phyloP scores from a whole-genome alignment of 2,888 invertebrate genomes.

The Tryphoninae sp. region DNA sequence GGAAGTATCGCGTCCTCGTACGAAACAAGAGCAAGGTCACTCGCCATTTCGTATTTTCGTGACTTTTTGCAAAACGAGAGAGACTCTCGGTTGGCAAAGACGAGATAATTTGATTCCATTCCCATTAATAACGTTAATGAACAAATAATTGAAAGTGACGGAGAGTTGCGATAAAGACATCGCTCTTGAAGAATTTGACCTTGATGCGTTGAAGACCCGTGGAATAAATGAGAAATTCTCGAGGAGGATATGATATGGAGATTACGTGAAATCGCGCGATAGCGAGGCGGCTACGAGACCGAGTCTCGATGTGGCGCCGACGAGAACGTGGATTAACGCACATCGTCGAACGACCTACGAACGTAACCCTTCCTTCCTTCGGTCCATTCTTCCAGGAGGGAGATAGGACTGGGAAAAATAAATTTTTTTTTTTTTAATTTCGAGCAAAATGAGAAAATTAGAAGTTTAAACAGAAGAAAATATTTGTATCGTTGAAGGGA shows the following conservation, averaged over 20 bases:
- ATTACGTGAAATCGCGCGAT: conserved; percentile 28
- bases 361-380: neutral
- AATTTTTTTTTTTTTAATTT: neutral
- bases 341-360: neutral
- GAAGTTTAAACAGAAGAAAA: neutral
- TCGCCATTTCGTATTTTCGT: too few relatives aligned
- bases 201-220: conserved; percentile 3
- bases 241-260: conserved; percentile 33
- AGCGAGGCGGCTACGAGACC: conserved; percentile 3
- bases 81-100: too few relatives aligned
- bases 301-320: conserved; percentile 37
- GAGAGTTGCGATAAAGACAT: conserved; percentile 13
- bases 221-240: conserved; percentile 19
- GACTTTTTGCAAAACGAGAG: too few relatives aligned
- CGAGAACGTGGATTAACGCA: neutral
- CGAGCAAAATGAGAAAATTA: too few relatives aligned
- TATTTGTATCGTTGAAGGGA: neutral
- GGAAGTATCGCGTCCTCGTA: too few relatives aligned
- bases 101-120: neutral
- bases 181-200: conserved; percentile 19
- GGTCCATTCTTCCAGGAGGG: too few relatives aligned
- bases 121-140: conserved; percentile 13
- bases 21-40: too few relatives aligned
- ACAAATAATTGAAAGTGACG: conserved; percentile 32
- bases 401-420: neutral